These are phyloP conservation scores for Drosophila longiperda DNA, from an alignment of 2,888 invertebrate species.

Conservation along the genomic window DNA sequence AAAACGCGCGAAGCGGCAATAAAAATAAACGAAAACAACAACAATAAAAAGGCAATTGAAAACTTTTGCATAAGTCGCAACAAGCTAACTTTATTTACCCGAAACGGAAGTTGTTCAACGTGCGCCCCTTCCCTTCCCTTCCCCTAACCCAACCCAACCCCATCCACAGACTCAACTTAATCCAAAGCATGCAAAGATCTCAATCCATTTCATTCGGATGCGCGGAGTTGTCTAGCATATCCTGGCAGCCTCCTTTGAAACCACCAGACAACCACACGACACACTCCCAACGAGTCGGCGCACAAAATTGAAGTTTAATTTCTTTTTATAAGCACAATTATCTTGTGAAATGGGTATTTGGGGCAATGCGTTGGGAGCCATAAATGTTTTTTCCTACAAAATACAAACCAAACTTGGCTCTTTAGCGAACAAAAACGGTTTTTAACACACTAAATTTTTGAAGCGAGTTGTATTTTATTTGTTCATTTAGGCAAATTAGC, in stretches of 20 bases:
- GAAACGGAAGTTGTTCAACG: constrained; percentile 27
- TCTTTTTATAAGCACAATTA: constrained; percentile 81
- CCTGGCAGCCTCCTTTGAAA: constrained; percentile 25
- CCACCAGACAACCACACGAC: constrained; percentile 45
- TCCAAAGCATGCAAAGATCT: constrained; percentile 1
- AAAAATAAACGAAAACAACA: constrained; percentile 64
- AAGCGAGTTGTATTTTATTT: neutral
- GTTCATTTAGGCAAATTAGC: neutral
- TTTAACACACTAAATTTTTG: constrained; percentile 6
- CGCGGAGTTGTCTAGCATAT: constrained; percentile 10
- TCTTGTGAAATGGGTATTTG: constrained; percentile 37
- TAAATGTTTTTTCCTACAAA: constrained; percentile 8
- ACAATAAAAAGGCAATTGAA: constrained; percentile 81
- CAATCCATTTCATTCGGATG: neutral
- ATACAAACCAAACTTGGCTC: neutral
- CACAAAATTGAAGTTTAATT: constrained; percentile 82
- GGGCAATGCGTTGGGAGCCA: constrained; percentile 21
- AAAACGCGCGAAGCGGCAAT: constrained; percentile 29
- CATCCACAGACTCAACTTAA: neutral
- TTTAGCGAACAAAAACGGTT: neutral
- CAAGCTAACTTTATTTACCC: constrained; percentile 64
- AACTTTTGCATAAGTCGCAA: constrained; percentile 80
- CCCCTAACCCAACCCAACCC: neutral
- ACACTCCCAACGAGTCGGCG: constrained; percentile 29
- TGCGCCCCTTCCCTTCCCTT: neutral